Base-by-base conservation (phyloP, 2,888 invertebrate species). In the Agrochola litura region DNA sequence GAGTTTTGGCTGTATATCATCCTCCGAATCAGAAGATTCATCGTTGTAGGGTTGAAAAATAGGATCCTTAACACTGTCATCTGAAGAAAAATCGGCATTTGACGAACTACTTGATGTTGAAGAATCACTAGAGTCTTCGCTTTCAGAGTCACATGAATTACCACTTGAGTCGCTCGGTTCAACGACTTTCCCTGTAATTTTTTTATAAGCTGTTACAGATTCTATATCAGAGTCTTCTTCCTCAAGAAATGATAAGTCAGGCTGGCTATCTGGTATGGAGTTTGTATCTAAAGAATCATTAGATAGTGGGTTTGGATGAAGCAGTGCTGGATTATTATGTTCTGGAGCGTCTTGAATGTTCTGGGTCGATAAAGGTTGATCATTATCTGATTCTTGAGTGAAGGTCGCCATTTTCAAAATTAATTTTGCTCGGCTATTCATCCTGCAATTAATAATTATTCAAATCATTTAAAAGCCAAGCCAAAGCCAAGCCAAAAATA, bases 231-330 rank as follows among this genome's bases (percentile, higher is more conserved):
- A n/a, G 19, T 65, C 46, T 65, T 46, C 64, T 22, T 65, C 65
- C 19, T 65, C 46, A 25, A 65, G 25, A 49, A 65, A 10, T 19
- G 65, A 65, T 16, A 49, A 5, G 25, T 65, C 65, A 16, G 46
- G 65, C 46, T 65, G 65, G 46, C 65, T 65, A 1, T 65, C 46
- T 49, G 65, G 65, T 46, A 65, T 65, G 46, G 65, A 65, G 25
- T 66, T 49, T 19, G 46, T 49, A 49, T 66, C 46, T 25, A 66
- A 10, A 46, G 66, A 49, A 49, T 49, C 66, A 65, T 46, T 65
- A 12, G 65, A 65, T 46, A 9, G 9, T 25, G 8, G 25, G 46
- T 43, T 1, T 25, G 43, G 46, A 2, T 25, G 46, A 65, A 65
- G 46, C 1, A 43, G 19, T 65, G n/a, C 65, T 65, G 65, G 46